These are phyloP conservation scores for rabbit (Oryctolagus cuniculus) DNA, from an alignment of 2,113 vertebrate genomes.

Conservation along the genomic window DNA sequence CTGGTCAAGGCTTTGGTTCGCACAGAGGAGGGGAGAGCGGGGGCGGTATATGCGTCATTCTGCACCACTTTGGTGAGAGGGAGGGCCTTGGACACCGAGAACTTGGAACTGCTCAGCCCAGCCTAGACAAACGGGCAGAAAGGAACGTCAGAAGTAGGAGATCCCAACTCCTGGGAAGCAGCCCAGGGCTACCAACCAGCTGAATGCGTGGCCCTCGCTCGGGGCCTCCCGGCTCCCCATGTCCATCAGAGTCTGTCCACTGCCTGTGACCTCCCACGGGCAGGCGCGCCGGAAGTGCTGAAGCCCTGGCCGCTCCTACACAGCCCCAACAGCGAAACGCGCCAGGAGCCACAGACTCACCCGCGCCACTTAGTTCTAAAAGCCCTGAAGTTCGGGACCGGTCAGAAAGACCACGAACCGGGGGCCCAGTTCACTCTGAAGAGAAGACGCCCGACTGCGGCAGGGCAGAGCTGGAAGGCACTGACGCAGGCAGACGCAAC, in stretches of 20 bases:
- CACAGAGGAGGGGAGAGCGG: slow-evolving; percentile 87
- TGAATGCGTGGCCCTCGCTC: background rate
- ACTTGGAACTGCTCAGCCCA: slow-evolving; percentile 88
- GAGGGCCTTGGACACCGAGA: slow-evolving; percentile 91
- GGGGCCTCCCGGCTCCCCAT: background rate
- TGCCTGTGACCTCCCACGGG: background rate
- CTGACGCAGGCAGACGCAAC: background rate
- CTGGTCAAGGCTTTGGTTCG: slow-evolving; percentile 90
- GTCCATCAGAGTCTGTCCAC: background rate
- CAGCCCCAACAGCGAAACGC: background rate
- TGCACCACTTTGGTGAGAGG: slow-evolving; percentile 98
- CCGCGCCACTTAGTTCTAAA: background rate
- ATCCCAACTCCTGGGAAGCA: background rate
- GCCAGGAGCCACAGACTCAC: background rate
- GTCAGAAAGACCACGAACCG: slow-evolving; percentile 4
- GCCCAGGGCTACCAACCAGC: background rate
- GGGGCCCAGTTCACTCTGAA: background rate
- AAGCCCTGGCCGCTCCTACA: background rate
- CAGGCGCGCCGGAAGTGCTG: no score
- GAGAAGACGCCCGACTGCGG: background rate
- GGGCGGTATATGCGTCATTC: slow-evolving; percentile 95
- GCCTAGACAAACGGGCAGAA: slow-evolving; percentile 85
- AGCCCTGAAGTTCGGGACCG: background rate
- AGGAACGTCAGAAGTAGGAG: slow-evolving; percentile 5
- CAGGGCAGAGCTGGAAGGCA: background rate